These are phyloP conservation scores for Oncorhynchus tshawytscha DNA, from an alignment of 2,113 vertebrate species.

Conservation along the genomic window DNA sequence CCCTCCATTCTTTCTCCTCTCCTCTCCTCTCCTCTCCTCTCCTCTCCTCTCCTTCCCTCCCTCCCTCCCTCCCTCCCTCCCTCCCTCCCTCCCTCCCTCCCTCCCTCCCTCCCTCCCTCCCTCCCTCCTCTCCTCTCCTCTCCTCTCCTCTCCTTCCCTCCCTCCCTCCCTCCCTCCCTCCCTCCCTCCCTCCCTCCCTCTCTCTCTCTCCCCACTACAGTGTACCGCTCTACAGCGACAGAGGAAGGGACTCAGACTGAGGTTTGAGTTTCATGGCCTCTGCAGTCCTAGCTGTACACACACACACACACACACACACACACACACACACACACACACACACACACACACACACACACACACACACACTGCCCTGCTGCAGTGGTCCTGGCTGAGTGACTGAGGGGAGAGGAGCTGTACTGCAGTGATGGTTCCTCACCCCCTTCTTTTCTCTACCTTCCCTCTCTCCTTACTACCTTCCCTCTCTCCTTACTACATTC, in stretches of 20 bases:
- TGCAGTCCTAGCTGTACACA: slow-evolving; percentile 24
- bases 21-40: no score
- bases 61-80: no score
- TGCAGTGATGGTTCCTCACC: slow-evolving; percentile 23
- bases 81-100: no score
- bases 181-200: slow-evolving; percentile 19
- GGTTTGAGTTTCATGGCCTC: slow-evolving; percentile 45
- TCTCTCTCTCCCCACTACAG: slow-evolving; percentile 2
- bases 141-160: no score
- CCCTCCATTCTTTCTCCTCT: no score
- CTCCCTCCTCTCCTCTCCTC: no score
- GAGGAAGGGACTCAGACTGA: slow-evolving; percentile 37
- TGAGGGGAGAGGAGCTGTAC: slow-evolving; percentile 18
- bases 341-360: slow-evolving; percentile 3
- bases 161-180: no score
- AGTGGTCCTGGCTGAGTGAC: slow-evolving; percentile 47
- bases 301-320: neutral
- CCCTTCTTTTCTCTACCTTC: no score
- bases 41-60: no score
- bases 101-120: no score
- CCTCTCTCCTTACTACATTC: no score
- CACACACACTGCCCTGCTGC: slow-evolving; percentile 29
- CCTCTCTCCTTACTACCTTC: no score
- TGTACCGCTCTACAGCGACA: slow-evolving; percentile 24
- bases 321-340: slow-evolving; percentile 7